Base-by-base conservation (phyloP, 2,888 invertebrate genomes). In the Ctenicera cuprea region DNA sequence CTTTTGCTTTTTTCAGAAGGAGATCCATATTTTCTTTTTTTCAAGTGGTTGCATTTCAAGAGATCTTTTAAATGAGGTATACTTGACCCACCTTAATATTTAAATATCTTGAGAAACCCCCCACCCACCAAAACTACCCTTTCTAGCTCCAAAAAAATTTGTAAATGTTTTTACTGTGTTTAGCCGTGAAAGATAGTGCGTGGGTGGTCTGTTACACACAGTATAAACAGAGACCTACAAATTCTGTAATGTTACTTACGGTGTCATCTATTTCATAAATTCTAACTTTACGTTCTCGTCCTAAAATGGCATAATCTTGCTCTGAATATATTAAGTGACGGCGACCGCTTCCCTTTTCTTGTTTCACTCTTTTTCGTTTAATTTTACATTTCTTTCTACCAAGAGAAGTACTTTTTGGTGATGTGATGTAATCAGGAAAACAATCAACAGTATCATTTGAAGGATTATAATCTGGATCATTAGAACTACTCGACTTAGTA, bases 211-310 rank as follows among this genome's bases (percentile, higher is more conserved):
- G n/a, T n/a, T n/a, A n/a, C n/a, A n/a, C n/a, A n/a, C n/a, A n/a
- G n/a, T n/a, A n/a, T 45, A 14, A 45, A 16, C n/a, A 45, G 14
- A n/a, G 7, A 45, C 1, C n/a, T 16, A 5, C 7, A 4, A 12
- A 22, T 7, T 7, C 20, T 16, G n/a, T 14, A 22, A 11, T 16
- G 3, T 26, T 4, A 66, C 61, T 54, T 67, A 73, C 76, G 30
- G 66, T 52, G 16, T 67, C 64, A 30, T 76, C 70, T 33, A 66
- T 64, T 50, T 71, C 65, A 45, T 70, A 64, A 41, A 73, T 69
- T 41, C 59, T 68, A 52, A 68, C 69, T 73, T 68, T 63, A 30
- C 62, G 50, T 33, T 22, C 41, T 22, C 22, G 12, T 50, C 30
- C 48, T 30, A 63, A 63, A 14, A 63, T 48, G 1, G 63, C 63